A percentile compares a stretch with the other conserved stretches of the same genome.
phyloP scores from a whole-genome alignment of 2,888 invertebrate genomes.

The Syrista parreyssii region DNA sequence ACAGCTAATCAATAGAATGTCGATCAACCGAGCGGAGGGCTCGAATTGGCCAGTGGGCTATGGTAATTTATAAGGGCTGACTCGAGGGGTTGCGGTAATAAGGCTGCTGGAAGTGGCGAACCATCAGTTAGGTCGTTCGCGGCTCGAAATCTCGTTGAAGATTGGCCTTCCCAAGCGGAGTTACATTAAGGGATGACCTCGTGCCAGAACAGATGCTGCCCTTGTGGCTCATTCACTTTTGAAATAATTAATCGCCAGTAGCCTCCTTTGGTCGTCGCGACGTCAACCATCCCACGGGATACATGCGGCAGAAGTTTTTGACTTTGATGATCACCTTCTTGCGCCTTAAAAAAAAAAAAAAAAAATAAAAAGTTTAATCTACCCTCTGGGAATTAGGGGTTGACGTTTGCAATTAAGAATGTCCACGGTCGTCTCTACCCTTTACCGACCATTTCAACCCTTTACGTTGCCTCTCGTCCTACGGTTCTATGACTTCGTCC shows the following conservation, averaged over 20 bases:
- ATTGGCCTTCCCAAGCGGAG: not conserved
- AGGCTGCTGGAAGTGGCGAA: not conserved
- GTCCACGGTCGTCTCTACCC: not conserved
- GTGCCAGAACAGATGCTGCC: not conserved
- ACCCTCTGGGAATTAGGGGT: not conserved
- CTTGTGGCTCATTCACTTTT: not conserved
- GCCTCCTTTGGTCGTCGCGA: not conserved
- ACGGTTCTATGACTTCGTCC: not conserved
- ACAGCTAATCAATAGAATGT: not conserved
- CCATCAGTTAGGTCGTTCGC: not conserved
- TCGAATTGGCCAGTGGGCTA: not conserved
- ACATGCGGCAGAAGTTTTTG: not conserved
- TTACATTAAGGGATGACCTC: not conserved
- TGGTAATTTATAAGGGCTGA: not conserved
- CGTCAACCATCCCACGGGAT: not conserved
- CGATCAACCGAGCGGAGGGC: not conserved
- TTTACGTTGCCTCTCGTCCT: not conserved
- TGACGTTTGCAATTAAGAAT: not conserved
- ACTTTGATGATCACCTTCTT: not conserved
- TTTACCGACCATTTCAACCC: not conserved
- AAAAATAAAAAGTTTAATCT: not conserved
- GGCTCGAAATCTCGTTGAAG: not conserved
- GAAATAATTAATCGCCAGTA: not conserved
- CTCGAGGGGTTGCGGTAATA: not conserved
- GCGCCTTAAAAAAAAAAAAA: not conserved